Conservation (phyloP, 2,113 vertebrate species). For the Pagrus major region DNA sequence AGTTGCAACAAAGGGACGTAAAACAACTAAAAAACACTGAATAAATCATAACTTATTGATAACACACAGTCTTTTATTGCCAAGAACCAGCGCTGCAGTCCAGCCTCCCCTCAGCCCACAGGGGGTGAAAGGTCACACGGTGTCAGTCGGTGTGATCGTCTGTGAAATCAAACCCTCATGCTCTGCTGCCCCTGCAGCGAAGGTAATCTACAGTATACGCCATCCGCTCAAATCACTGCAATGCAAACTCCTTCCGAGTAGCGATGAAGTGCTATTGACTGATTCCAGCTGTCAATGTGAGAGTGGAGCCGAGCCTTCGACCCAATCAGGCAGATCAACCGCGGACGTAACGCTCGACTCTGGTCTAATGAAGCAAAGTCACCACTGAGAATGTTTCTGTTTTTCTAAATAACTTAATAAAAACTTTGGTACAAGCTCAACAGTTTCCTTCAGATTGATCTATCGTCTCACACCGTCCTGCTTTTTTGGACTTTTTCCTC, state of each 20-base stretch:
- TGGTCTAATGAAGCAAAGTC: slow-evolving; percentile 35
- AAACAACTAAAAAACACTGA: not conserved
- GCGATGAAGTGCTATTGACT: slow-evolving; percentile 39
- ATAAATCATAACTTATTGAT: not conserved
- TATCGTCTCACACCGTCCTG: not conserved
- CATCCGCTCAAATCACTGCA: slow-evolving; percentile 10
- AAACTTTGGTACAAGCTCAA: slow-evolving; percentile 7
- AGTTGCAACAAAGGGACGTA: too few species aligned
- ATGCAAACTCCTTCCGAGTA: slow-evolving; percentile 22
- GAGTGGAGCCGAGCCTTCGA: slow-evolving; percentile 9
- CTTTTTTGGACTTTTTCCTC: not conserved
- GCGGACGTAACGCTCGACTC: not conserved
- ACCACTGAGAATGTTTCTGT: not conserved
- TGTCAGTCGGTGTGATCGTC: slow-evolving; percentile 23
- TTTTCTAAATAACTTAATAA: slow-evolving; percentile 24
- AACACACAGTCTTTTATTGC: not conserved
- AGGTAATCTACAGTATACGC: not conserved
- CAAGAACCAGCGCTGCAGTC: not conserved
- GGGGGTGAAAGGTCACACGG: slow-evolving; percentile 29
- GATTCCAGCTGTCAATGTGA: slow-evolving; percentile 41
- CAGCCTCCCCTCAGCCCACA: too few species aligned
- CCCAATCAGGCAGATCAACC: slow-evolving; percentile 16
- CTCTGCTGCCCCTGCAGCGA: not conserved
- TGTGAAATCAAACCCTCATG: slow-evolving; percentile 40
- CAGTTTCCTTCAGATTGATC: not conserved